These are phyloP conservation scores for Glaucopsyche alexis DNA, from an alignment of 2,888 invertebrate species.

Conservation along the genomic window DNA sequence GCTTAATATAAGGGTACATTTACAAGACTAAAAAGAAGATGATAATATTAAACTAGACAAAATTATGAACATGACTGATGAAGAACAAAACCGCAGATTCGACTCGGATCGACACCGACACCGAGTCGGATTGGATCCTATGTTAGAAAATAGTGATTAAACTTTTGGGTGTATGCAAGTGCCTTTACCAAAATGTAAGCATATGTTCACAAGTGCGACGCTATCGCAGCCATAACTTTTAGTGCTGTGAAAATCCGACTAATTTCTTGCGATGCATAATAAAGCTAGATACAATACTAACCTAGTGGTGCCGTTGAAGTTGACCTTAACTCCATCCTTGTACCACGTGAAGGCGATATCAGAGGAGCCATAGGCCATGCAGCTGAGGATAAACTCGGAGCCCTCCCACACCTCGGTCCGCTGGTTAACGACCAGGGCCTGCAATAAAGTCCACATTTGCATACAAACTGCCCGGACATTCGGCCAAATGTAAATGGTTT, in stretches of 20 bases:
- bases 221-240: too few species aligned
- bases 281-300: conserved; percentile 35
- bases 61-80: too few species aligned
- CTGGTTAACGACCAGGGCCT: conserved; percentile 67
- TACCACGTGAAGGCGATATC: conserved; percentile 89
- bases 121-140: too few species aligned
- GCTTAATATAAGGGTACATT: too few species aligned
- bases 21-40: not conserved
- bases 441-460: conserved; percentile 40
- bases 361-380: conserved; percentile 88
- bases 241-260: not conserved
- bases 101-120: too few species aligned
- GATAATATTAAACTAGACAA: not conserved
- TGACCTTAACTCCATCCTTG: conserved; percentile 88
- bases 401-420: conserved; percentile 82
- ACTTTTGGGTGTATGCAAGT: too few species aligned
- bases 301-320: conserved; percentile 87
- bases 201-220: too few species aligned
- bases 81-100: too few species aligned
- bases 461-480: conserved; percentile 35
- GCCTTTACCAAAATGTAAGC: too few species aligned
- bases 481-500: conserved; percentile 36
- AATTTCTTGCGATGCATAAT: too few species aligned
- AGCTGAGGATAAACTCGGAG: conserved; percentile 88
- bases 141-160: too few species aligned